These are phyloP conservation scores for Orycteropus afer DNA, from an alignment of 2,113 vertebrate species.

Conservation along the genomic window DNA sequence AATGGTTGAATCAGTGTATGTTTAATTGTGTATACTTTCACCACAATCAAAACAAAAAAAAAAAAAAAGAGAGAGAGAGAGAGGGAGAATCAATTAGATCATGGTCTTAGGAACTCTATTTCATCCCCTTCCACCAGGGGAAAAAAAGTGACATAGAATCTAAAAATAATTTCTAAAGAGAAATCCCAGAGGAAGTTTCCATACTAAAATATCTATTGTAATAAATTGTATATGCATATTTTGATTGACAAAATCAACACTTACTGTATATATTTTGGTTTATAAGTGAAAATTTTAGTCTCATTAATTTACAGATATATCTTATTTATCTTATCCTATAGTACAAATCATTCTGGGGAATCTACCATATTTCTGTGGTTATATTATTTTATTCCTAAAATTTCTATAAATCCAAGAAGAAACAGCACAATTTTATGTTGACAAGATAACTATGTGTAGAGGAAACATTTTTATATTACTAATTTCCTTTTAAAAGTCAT, in stretches of 20 bases:
- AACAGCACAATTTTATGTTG: background rate
- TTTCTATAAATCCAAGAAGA: background rate
- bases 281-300: background rate
- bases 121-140: background rate
- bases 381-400: background rate
- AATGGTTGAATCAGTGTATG: too few species aligned
- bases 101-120: background rate
- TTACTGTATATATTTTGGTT: background rate
- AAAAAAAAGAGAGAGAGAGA: too few species aligned
- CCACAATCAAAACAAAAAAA: too few species aligned
- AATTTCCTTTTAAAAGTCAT: background rate
- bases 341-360: background rate
- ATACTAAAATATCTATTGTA: background rate
- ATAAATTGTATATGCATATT: background rate
- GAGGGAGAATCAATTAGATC: background rate
- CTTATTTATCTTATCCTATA: background rate
- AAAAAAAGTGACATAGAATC: background rate
- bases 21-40: too few species aligned
- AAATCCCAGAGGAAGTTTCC: background rate
- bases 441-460: background rate
- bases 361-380: background rate
- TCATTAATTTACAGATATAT: background rate
- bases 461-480: background rate
- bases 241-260: background rate
- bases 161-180: slow-evolving; percentile 8